Evolutionary conservation across 2,888 invertebrate species (phyloP).

Genomic region (Zaprionus lineosus): DNA sequence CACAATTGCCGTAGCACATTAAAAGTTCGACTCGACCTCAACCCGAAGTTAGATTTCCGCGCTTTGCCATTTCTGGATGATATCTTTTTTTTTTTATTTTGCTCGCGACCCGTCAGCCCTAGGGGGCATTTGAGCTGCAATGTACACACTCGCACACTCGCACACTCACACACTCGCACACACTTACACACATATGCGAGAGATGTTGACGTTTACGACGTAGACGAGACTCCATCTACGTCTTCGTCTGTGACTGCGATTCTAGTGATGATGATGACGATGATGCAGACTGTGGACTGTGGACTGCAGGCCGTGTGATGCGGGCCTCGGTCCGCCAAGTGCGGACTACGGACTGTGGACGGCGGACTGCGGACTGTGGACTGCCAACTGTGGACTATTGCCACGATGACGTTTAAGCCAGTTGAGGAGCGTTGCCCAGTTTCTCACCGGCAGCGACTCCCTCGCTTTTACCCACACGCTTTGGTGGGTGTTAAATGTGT

Average conservation of each 20-base stretch:
- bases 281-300: conserved; percentile 49
- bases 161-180: too few species aligned
- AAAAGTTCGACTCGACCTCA: conserved; percentile 53
- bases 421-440: conserved; percentile 48
- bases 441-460: not conserved
- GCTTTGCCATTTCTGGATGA: conserved; percentile 34
- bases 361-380: too few species aligned
- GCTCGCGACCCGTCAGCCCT: conserved; percentile 32
- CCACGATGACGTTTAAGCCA: conserved; percentile 57
- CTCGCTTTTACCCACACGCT: conserved; percentile 6
- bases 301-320: too few species aligned
- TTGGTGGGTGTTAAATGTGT: conserved; percentile 67
- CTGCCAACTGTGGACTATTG: too few species aligned
- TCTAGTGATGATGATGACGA: conserved; percentile 36
- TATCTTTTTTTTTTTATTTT: conserved; percentile 14
- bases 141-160: not conserved
- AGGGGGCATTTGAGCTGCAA: not conserved
- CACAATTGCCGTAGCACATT: conserved; percentile 57
- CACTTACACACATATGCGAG: conserved; percentile 52
- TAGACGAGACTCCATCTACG: conserved; percentile 38
- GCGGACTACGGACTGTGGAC: too few species aligned
- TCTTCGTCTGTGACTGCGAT: conserved; percentile 6
- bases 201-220: conserved; percentile 71
- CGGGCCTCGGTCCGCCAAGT: too few species aligned
- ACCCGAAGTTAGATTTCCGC: conserved; percentile 21